Conservation (phyloP, 2,113 vertebrate species). For the Ia io region DNA sequence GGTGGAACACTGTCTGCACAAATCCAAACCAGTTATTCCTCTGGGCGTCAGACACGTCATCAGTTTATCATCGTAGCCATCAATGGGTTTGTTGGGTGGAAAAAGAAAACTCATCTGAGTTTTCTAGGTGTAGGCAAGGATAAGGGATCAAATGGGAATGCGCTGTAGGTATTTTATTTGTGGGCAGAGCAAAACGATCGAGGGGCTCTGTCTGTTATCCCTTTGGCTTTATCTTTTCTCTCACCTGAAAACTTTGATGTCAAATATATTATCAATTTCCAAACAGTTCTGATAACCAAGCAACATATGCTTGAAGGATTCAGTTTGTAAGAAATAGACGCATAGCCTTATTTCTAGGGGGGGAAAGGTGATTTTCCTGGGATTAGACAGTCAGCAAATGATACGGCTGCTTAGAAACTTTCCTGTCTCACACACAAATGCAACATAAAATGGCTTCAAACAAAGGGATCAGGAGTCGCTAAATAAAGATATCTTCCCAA, state of each 20-base stretch:
- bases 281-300: not conserved
- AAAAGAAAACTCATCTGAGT: not conserved
- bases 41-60: not conserved
- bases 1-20: not conserved
- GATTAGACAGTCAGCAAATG: not conserved
- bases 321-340: slow-evolving; percentile 17
- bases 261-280: slow-evolving; percentile 6
- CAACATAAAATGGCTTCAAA: not conserved
- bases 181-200: not conserved
- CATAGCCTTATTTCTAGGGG: not conserved
- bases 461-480: not conserved
- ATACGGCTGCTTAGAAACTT: slow-evolving; percentile 13
- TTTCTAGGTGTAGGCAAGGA: not conserved
- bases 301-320: not conserved
- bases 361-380: not conserved
- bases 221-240: not conserved
- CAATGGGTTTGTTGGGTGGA: not conserved
- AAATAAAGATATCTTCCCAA: not conserved
- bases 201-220: not conserved
- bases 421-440: not conserved
- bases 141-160: not conserved
- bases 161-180: not conserved
- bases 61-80: not conserved
- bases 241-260: slow-evolving; percentile 27
- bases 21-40: not conserved